These are phyloP conservation scores for Scrobipalpa costella DNA, from an alignment of 2,888 invertebrate genomes.

Conservation along the genomic window DNA sequence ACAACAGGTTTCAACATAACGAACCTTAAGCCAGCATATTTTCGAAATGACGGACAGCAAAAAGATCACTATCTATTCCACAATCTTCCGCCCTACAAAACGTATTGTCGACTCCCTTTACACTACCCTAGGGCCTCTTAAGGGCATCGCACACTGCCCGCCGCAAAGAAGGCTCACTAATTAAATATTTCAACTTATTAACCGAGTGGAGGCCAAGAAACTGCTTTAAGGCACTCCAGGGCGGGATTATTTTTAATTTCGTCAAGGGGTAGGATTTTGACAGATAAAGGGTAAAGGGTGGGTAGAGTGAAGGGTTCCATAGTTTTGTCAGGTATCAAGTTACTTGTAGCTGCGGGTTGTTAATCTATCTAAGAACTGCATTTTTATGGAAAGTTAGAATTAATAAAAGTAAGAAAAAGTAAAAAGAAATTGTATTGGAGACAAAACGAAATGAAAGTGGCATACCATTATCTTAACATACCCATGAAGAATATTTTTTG, in stretches of 20 bases:
- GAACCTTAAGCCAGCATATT: too few species aligned
- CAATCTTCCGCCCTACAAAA: slow-evolving; percentile 3
- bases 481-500: too few species aligned
- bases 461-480: too few species aligned
- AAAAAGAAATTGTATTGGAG: too few species aligned
- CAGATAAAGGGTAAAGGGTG: slow-evolving; percentile 51
- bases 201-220: slow-evolving; percentile 65
- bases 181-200: slow-evolving; percentile 80
- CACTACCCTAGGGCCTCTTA: slow-evolving; percentile 7
- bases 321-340: neutral
- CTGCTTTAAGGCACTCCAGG: slow-evolving; percentile 57
- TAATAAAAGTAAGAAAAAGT: too few species aligned
- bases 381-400: too few species aligned
- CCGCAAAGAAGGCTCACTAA: slow-evolving; percentile 49
- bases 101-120: slow-evolving; percentile 27
- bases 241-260: slow-evolving; percentile 75
- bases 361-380: too few species aligned
- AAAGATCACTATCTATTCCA: slow-evolving; percentile 11
- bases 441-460: too few species aligned
- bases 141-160: slow-evolving; percentile 11
- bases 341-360: neutral
- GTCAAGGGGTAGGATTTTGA: slow-evolving; percentile 62
- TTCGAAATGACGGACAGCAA: neutral
- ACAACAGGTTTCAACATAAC: too few species aligned
- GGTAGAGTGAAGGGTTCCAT: neutral